Conservation (phyloP, 2,113 vertebrate genomes). For the Pyrgilauda ruficollis region DNA sequence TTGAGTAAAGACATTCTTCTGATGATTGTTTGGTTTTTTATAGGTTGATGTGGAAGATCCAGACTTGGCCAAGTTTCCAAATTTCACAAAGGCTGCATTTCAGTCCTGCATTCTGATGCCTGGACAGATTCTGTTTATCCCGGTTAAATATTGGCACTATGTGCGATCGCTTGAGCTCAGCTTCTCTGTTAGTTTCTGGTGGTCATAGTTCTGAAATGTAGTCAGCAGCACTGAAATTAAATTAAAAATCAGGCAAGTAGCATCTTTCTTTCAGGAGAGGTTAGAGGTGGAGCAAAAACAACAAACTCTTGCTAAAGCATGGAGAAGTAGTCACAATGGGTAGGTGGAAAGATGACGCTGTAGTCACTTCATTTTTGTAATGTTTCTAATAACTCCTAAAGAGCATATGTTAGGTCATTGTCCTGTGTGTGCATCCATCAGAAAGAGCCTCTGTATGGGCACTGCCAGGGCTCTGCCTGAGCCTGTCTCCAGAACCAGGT, state of each 20-base stretch:
- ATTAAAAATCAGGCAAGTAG: background rate
- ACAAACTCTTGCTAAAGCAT: background rate
- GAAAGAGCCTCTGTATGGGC: background rate
- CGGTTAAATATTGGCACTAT: constrained; percentile 89
- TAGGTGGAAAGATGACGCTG: background rate
- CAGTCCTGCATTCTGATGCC: constrained; percentile 86
- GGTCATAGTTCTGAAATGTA: constrained; percentile 78
- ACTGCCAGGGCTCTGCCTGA: background rate
- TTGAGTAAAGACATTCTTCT: background rate
- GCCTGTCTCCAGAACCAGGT: background rate
- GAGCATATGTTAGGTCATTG: background rate
- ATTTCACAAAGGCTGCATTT: constrained; percentile 80
- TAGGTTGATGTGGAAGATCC: constrained; percentile 93
- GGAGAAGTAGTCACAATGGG: background rate
- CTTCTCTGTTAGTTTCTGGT: constrained; percentile 98
- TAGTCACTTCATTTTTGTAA: background rate
- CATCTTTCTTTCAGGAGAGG: background rate
- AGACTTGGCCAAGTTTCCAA: constrained; percentile 81
- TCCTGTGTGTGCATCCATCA: too few relatives aligned
- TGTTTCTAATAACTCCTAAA: background rate
- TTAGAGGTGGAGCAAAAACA: background rate
- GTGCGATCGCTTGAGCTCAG: constrained; percentile 88
- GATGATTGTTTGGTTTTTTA: background rate
- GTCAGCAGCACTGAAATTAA: background rate
- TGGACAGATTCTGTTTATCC: constrained; percentile 93